These are phyloP conservation scores for Diorhabda elongata DNA, from an alignment of 1,140 invertebrate species.

Conservation along the genomic window DNA sequence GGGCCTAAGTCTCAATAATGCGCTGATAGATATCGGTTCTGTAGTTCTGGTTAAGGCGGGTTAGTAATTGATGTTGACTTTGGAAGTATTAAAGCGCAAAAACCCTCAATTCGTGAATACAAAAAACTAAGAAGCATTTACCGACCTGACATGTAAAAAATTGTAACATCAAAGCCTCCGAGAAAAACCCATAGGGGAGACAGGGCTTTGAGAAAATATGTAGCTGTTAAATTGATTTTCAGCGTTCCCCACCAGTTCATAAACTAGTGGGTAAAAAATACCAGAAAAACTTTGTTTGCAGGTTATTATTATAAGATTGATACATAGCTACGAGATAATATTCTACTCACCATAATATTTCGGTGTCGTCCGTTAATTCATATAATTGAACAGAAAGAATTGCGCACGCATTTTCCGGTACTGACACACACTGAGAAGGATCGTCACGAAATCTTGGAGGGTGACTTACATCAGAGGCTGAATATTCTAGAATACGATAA, in stretches of 20 bases:
- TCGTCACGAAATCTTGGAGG: constrained; percentile 39
- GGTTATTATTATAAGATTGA: not conserved
- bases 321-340: not conserved
- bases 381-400: constrained; percentile 32
- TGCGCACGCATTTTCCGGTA: constrained; percentile 24
- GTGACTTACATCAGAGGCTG: constrained; percentile 24
- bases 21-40: too few relatives aligned
- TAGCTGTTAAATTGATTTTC: not conserved
- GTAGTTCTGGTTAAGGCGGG: too few relatives aligned
- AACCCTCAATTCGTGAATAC: too few relatives aligned
- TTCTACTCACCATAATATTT: constrained; percentile 34
- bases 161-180: too few relatives aligned
- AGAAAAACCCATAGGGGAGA: too few relatives aligned
- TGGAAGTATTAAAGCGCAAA: too few relatives aligned
- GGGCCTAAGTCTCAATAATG: too few relatives aligned
- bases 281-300: not conserved
- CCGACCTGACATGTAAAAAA: too few relatives aligned
- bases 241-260: not conserved
- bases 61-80: too few relatives aligned
- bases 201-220: too few relatives aligned
- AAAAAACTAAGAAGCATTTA: too few relatives aligned
- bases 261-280: not conserved
- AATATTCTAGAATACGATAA: not conserved
- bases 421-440: constrained; percentile 34
- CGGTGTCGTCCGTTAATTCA: constrained; percentile 31